phyloP scores from a whole-genome alignment of 2,888 invertebrate genomes.

The Lepidocyrtoides sp. region DNA sequence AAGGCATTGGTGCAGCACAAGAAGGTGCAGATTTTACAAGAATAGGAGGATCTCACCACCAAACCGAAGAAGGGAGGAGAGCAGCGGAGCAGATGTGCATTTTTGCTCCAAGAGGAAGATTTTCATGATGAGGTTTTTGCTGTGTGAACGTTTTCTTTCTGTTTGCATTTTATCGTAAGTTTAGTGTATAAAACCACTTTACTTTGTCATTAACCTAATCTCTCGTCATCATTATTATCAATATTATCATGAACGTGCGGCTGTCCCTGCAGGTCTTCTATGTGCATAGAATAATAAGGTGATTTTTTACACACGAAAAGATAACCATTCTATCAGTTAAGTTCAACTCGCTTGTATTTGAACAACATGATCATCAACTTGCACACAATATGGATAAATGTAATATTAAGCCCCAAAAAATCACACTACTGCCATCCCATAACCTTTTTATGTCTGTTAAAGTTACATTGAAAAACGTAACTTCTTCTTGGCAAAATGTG shows the following conservation, averaged over 20 bases:
- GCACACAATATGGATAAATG: conserved; percentile 10
- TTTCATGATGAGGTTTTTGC: neutral
- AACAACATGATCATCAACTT: conserved; percentile 4
- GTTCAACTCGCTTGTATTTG: neutral
- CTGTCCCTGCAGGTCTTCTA: conserved; percentile 60
- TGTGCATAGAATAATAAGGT: conserved; percentile 18
- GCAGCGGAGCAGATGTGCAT: neutral
- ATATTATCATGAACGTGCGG: neutral
- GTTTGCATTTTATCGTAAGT: neutral
- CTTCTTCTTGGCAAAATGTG: neutral
- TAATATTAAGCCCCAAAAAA: neutral
- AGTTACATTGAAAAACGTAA: conserved; percentile 16
- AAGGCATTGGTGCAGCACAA: neutral
- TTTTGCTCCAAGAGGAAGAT: conserved; percentile 38
- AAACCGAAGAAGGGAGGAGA: neutral
- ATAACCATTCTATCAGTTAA: neutral
- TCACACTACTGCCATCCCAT: neutral
- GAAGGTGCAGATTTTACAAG: neutral
- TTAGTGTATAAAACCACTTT: conserved; percentile 56
- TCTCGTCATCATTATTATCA: conserved; percentile 46
- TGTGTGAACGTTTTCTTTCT: neutral
- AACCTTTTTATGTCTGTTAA: too few species aligned
- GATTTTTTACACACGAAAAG: neutral
- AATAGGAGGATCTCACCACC: conserved; percentile 26
- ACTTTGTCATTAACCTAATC: conserved; percentile 71